Evolutionary conservation across 2,797 vertebrate genomes (phyloP), one percentile per base, ranked within the genome.

Genomic region (Kryptolebias ocellatus): DNA sequence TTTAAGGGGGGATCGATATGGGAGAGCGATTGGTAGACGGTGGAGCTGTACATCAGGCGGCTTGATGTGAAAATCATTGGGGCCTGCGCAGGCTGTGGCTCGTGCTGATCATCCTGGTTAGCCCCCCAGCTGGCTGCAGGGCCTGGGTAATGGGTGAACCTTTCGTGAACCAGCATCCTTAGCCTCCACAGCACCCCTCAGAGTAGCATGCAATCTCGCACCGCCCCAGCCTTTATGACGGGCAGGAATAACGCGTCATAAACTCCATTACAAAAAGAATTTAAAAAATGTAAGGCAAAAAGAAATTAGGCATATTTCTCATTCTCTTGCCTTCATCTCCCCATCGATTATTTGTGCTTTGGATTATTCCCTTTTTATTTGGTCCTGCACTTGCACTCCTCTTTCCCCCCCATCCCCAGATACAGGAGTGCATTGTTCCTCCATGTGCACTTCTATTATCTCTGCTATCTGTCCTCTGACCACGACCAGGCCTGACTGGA

Each of bases 51-150:
- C 96, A 98, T 99, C 97, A 99, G 96, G 93, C 95, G 81, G 93
- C 96, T 97, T 99, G 97, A 99, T 99, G 97, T 97, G 95, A 98
- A 99, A 99, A 99, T 99, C 97, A 96, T 99, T 99, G 98, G 94
- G 94, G 94, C 93, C 96, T 96, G 97, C 93, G 95, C 95, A 87
- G 92, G 94, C 88, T 91, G 94, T 86, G 93, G 94, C 92, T 93
- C 91, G 92, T 91, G 94, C 95, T 95, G 95, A 99, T 98, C 96
- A 95, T 95, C 92, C 95, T 95, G 95, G 94, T 97, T 96, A 96
- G 97, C 96, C 96, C 96, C 95, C 96, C 97, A 98, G 96, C 96
- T 96, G 96, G 96, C 96, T 95, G 94, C 95, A 96, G 96, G 95
- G 95, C 95, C 93, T 91, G 94, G 93, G 94, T 96, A 96, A 97